Percentiles rank a stretch among this genome's conserved stretches.
These are phyloP conservation scores for Macquaria australasica DNA, from an alignment of 2,113 vertebrate species.

Conservation along the genomic window DNA sequence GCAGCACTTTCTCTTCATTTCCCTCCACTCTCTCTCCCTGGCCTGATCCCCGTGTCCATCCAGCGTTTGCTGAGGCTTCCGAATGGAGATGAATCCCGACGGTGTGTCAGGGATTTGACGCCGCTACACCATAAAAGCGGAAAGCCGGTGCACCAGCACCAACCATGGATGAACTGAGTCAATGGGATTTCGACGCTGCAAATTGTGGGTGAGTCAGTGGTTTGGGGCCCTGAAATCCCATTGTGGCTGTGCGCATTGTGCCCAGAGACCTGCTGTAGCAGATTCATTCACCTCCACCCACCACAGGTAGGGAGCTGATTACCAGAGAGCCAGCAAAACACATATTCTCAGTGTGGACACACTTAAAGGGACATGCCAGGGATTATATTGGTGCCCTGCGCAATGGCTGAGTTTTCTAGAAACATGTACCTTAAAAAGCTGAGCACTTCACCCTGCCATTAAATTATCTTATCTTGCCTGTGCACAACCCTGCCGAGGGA, in stretches of 20 bases:
- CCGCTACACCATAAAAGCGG: conserved; percentile 57
- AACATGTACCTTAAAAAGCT: conserved; percentile 40
- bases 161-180: conserved; percentile 60
- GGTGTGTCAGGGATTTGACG: conserved; percentile 75
- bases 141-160: conserved; percentile 57
- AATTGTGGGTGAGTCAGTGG: conserved; percentile 75
- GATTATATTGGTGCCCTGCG: conserved; percentile 54
- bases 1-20: conserved; percentile 70
- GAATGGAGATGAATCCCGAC: conserved; percentile 75
- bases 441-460: conserved; percentile 34
- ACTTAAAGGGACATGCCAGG: conserved; percentile 35
- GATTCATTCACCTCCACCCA: conserved; percentile 71
- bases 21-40: conserved; percentile 16
- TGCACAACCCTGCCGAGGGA: conserved; percentile 41
- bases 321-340: conserved; percentile 54
- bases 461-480: conserved; percentile 63
- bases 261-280: conserved; percentile 70
- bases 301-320: conserved; percentile 66
- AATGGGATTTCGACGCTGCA: conserved; percentile 74
- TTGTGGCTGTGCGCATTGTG: conserved; percentile 71
- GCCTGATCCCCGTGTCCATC: conserved; percentile 76
- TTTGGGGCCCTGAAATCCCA: conserved; percentile 75
- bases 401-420: conserved; percentile 45
- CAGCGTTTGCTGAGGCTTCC: conserved; percentile 77
- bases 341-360: conserved; percentile 42